These are phyloP conservation scores for Pseudorasbora parva DNA, from an alignment of 2,113 vertebrate species.

Conservation along the genomic window DNA sequence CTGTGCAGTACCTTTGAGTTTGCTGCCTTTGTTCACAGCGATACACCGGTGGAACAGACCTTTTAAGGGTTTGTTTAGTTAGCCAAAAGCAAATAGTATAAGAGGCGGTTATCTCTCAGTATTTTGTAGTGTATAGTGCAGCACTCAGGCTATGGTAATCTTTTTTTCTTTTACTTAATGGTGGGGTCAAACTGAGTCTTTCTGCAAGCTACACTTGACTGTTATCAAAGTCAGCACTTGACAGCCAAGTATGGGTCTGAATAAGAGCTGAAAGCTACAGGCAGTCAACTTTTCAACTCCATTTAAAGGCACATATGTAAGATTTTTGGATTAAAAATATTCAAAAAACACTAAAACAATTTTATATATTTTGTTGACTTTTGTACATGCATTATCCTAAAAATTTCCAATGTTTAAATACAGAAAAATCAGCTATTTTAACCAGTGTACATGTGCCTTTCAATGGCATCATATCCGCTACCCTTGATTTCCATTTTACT, in stretches of 20 bases:
- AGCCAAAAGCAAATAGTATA: conserved; percentile 10
- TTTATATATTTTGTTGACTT: too few species aligned
- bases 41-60: conserved; percentile 6
- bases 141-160: neutral
- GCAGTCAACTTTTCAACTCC: conserved; percentile 8
- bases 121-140: neutral
- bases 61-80: conserved; percentile 41
- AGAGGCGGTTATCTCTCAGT: conserved; percentile 1
- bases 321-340: too few species aligned
- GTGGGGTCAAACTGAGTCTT: neutral
- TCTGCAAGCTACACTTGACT: conserved; percentile 2
- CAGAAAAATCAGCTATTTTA: too few species aligned
- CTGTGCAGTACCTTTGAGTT: neutral
- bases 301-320: neutral
- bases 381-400: too few species aligned
- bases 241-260: conserved; percentile 23
- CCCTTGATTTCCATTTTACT: too few species aligned
- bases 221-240: conserved; percentile 18
- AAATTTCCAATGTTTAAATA: too few species aligned
- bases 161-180: conserved; percentile 22
- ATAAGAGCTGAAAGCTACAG: neutral
- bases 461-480: too few species aligned
- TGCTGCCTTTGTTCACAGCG: neutral
- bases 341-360: too few species aligned
- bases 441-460: too few species aligned